phyloP scores from a whole-genome alignment of 2,797 vertebrate genomes.

The Leptatherina wallacei region DNA sequence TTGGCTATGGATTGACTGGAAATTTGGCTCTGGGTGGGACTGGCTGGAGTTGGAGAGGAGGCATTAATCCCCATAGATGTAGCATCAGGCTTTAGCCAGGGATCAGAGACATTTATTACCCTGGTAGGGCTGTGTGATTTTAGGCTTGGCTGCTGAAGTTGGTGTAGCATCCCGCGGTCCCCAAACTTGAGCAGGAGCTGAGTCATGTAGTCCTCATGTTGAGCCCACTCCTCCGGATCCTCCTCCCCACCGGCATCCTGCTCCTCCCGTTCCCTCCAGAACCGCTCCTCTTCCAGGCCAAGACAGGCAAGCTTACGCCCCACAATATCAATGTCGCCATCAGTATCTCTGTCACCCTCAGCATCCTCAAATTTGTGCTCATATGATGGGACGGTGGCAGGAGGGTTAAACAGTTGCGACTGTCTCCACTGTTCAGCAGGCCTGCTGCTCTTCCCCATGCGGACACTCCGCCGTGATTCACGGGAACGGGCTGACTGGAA shows the following conservation, averaged over 20 bases:
- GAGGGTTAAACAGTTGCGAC: slow-evolving; percentile 84
- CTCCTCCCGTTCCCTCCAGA: slow-evolving; percentile 89
- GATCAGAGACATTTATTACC: slow-evolving; percentile 64
- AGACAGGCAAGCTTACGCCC: slow-evolving; percentile 88
- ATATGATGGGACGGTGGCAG: slow-evolving; percentile 31
- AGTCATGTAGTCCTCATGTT: slow-evolving; percentile 98
- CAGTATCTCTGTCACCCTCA: slow-evolving; percentile 48
- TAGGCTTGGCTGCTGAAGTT: slow-evolving; percentile 72
- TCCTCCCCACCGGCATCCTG: slow-evolving; percentile 85
- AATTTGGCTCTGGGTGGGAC: slow-evolving; percentile 73
- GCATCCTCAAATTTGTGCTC: slow-evolving; percentile 58
- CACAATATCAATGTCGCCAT: slow-evolving; percentile 84
- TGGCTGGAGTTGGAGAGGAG: slow-evolving; percentile 68
- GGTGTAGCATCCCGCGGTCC: slow-evolving; percentile 90
- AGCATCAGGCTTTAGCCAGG: slow-evolving; percentile 76
- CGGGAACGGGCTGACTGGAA: slow-evolving; percentile 95
- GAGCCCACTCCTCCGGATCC: slow-evolving; percentile 95
- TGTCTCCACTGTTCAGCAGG: slow-evolving; percentile 91
- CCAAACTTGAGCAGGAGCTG: slow-evolving; percentile 96
- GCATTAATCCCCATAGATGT: slow-evolving; percentile 58
- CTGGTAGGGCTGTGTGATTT: slow-evolving; percentile 82
- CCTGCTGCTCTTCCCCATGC: slow-evolving; percentile 93
- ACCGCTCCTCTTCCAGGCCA: slow-evolving; percentile 86
- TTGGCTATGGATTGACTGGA: slow-evolving; percentile 70
- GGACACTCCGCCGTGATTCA: slow-evolving; percentile 91